These are phyloP conservation scores for Penaeus chinensis DNA, from an alignment of 1,140 invertebrate genomes.

Conservation along the genomic window DNA sequence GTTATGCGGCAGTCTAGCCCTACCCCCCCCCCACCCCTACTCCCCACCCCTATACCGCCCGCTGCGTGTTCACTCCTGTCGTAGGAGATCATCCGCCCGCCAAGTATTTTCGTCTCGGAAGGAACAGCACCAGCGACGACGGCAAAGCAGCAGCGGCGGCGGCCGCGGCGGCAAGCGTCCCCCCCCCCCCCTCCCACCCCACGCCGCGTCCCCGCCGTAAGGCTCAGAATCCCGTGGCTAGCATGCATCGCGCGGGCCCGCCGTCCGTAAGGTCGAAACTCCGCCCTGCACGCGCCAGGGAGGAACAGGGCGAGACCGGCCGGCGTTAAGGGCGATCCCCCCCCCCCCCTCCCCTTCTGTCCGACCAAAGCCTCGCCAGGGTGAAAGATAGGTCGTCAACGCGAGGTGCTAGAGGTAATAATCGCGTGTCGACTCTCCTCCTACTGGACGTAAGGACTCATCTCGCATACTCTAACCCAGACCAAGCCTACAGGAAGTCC, in stretches of 20 bases:
- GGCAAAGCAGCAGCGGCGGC: not conserved
- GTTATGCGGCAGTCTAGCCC: not conserved
- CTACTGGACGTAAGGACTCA: no score
- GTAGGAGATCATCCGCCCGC: slow-evolving; percentile 23
- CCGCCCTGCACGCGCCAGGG: slow-evolving; percentile 8
- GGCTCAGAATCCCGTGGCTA: slow-evolving; percentile 19
- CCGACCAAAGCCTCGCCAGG: slow-evolving; percentile 41
- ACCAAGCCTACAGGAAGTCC: no score
- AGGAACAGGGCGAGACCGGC: no score
- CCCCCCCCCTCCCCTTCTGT: not conserved
- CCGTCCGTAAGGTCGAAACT: slow-evolving; percentile 26
- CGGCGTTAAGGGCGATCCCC: slow-evolving; percentile 28
- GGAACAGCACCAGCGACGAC: slow-evolving; percentile 13
- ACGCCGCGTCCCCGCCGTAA: slow-evolving; percentile 49
- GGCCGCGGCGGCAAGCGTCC: no score
- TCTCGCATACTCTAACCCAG: no score
- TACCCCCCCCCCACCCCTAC: not conserved
- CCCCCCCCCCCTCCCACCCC: not conserved
- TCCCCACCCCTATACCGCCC: not conserved
- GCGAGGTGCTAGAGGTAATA: no score
- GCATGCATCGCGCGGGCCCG: slow-evolving; percentile 7
- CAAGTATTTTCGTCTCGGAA: slow-evolving; percentile 44
- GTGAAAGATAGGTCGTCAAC: slow-evolving; percentile 8
- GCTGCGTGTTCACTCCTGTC: not conserved
- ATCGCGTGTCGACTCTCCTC: no score